Base-by-base conservation (phyloP, 53 echinoderm and acorn worm species). In the Glandiceps talaboti region DNA sequence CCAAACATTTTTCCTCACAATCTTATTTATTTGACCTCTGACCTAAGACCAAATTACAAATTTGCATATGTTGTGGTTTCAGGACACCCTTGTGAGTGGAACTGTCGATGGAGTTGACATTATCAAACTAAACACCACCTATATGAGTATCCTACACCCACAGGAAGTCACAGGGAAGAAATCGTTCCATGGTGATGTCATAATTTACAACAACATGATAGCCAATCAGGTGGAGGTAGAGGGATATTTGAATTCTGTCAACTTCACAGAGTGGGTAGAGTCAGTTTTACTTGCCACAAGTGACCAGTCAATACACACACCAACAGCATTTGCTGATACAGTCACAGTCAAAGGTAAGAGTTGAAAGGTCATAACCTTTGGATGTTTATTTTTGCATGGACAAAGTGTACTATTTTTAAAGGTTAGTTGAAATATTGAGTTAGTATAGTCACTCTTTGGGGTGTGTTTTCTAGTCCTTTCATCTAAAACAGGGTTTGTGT, bases 111-210 rank as follows among this genome's bases (percentile, higher is more conserved):
- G 90, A 1, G 86, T 93, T 26, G 33, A 97, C 75, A 78, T 93
- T 1, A 80, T 73, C 32, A 32, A 81, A 28, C 80, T 97, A 27
- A 83, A 85, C 77, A 14, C 1, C 6, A 83, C 89, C 29, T 97
- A 93, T 81, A 85, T 93, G 77, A 97, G 97, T 81, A 83, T 83
- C 0, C 77, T 86, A 26, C 30, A 31, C 14, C 73, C 83, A 0
- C 97, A 97, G 77, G 84, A 83, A 33, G 87, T 97, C 32, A 87
- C 84, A 0, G 97, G 82, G 0, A 79, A 76, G 82, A 97, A 93
- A 77, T 79, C 32, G 14, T 89, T 87, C 77, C 28, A 32, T 1
- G 91, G 74, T 28, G 31, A 77, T 1, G 77, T 94, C 0, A 81
- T 77, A 64, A 28, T 89, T 28, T 79, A 77, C 0, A 77, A 74